phyloP scores from a whole-genome alignment of 1,140 invertebrate genomes.

The Rhagoletis pomonella region DNA sequence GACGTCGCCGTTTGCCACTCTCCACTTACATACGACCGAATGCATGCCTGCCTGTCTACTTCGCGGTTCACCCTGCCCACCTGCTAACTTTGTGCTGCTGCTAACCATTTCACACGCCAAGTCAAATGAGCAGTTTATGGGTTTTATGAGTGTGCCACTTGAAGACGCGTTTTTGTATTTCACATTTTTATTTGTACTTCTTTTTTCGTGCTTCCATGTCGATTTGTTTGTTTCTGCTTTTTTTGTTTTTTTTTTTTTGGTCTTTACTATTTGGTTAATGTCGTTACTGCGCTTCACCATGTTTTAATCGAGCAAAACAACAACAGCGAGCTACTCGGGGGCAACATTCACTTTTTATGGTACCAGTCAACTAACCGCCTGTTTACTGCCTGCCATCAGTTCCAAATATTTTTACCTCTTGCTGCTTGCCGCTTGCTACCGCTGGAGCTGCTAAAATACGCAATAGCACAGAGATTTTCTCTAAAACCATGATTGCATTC shows the following conservation, averaged over 20 bases:
- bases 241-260: conserved; percentile 6
- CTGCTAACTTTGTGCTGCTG: conserved; percentile 48
- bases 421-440: conserved; percentile 1
- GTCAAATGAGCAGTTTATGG: conserved; percentile 54
- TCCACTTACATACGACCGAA: background rate
- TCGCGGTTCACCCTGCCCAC: conserved; percentile 10
- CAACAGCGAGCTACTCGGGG: conserved; percentile 45
- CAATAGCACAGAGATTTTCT: background rate
- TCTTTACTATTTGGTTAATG: conserved; percentile 18
- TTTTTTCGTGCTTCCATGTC: conserved; percentile 53
- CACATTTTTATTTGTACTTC: conserved; percentile 51
- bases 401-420: conserved; percentile 48
- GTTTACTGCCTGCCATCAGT: conserved; percentile 45
- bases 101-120: conserved; percentile 52
- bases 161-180: conserved; percentile 53
- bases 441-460: background rate
- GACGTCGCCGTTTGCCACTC: background rate
- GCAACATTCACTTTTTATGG: conserved; percentile 52
- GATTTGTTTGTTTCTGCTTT: background rate
- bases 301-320: conserved; percentile 51
- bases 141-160: conserved; percentile 52
- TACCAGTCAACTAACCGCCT: conserved; percentile 49
- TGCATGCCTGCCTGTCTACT: background rate
- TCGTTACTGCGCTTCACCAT: conserved; percentile 48
- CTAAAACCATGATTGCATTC: background rate